Percentiles rank a stretch among this genome's conserved stretches.
These are phyloP conservation scores for Onthophagus sagittarius DNA, from an alignment of 2,888 invertebrate genomes.

Conservation along the genomic window DNA sequence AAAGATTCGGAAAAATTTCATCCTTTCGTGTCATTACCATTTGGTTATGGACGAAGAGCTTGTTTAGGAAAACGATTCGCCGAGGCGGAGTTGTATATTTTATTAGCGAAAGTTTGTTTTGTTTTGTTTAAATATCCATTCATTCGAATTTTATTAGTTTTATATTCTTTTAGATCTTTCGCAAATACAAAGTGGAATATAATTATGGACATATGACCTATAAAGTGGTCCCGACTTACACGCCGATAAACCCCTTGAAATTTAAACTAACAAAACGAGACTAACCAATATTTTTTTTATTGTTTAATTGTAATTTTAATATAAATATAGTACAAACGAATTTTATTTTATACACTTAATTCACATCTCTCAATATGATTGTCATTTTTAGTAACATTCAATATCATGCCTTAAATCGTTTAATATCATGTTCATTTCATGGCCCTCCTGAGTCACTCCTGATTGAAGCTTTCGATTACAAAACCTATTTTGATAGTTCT, in stretches of 20 bases:
- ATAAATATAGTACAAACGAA: background rate
- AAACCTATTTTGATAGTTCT: too few species aligned
- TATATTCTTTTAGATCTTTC: conserved; percentile 59
- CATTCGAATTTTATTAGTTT: conserved; percentile 18
- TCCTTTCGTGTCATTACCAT: conserved; percentile 71
- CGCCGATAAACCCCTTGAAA: conserved; percentile 67
- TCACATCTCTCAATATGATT: too few species aligned
- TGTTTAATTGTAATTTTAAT: background rate
- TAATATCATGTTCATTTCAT: too few species aligned
- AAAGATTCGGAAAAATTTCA: conserved; percentile 60
- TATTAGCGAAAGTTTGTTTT: conserved; percentile 63
- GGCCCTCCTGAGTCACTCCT: too few species aligned
- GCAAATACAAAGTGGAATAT: conserved; percentile 67
- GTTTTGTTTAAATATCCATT: background rate
- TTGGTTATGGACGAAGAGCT: conserved; percentile 73
- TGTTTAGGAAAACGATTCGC: conserved; percentile 78
- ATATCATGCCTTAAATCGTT: too few species aligned
- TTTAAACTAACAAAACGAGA: conserved; percentile 56
- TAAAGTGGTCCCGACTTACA: conserved; percentile 70
- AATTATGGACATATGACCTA: conserved; percentile 63
- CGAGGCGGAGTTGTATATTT: conserved; percentile 71
- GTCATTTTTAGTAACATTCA: too few species aligned
- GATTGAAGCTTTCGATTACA: too few species aligned
- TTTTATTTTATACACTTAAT: too few species aligned
- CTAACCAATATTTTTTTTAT: background rate